Evolutionary conservation across 2,113 vertebrate species (phyloP).

Genomic region (Drymodes brunneopygia): DNA sequence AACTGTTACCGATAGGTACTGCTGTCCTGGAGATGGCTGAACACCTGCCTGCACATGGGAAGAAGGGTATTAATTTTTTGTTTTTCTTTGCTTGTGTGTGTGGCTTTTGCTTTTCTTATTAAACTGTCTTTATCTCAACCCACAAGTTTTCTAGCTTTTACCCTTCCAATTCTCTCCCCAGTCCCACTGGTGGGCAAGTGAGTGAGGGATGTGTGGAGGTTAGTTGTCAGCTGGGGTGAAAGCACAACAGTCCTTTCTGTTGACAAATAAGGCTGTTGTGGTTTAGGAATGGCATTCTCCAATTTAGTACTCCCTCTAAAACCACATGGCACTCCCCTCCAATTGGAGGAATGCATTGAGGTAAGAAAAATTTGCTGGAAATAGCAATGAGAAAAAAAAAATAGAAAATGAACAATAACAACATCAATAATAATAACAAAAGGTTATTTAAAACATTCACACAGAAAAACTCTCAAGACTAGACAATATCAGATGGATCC

Average conservation of each 20-base stretch:
- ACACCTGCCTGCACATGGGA: not conserved
- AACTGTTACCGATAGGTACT: no score
- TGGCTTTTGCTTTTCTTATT: not conserved
- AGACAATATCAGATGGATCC: not conserved
- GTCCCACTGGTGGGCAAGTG: not conserved
- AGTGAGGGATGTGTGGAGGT: rapidly evolving
- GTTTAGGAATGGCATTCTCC: not conserved
- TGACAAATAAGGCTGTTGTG: not conserved
- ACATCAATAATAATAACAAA: not conserved
- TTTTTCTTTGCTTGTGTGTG: not conserved
- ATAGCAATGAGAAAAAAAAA: not conserved
- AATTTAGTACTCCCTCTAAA: not conserved
- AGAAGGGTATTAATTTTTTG: not conserved
- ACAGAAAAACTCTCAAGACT: not conserved
- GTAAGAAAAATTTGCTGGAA: not conserved
- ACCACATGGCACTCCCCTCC: rapidly evolving
- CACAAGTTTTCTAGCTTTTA: not conserved
- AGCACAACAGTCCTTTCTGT: not conserved
- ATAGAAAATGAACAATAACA: not conserved
- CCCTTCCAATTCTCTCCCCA: not conserved
- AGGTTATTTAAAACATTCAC: not conserved
- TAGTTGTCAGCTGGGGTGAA: not conserved
- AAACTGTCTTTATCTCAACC: not conserved
- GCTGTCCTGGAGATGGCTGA: not conserved
- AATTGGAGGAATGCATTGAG: rapidly evolving